phyloP scores from a whole-genome alignment of 2,888 invertebrate genomes.

The Amblyjoppa fuscipennis region DNA sequence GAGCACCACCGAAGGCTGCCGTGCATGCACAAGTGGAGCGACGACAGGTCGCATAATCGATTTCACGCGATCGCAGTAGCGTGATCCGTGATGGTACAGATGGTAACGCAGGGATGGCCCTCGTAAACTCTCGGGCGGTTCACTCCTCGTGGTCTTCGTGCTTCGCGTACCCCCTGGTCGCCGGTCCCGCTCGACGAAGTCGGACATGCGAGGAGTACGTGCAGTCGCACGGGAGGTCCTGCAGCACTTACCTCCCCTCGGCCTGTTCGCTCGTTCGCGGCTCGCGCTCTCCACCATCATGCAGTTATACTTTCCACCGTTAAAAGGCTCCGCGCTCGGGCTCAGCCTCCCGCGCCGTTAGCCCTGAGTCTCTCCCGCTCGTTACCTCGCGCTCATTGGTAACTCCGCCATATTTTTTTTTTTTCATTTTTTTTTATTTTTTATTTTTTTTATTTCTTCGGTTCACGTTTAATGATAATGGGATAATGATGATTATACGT shows the following conservation, averaged over 20 bases:
- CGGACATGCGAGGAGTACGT: conserved; percentile 34
- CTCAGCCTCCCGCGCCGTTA: conserved; percentile 71
- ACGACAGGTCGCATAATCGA: conserved; percentile 63
- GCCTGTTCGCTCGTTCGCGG: conserved; percentile 58
- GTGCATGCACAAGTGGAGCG: conserved; percentile 39
- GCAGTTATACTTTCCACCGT: conserved; percentile 49
- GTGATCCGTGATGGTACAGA: conserved; percentile 31
- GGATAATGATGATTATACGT: conserved; percentile 80
- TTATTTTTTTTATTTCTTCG: conserved; percentile 76
- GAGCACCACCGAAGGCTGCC: conserved; percentile 20
- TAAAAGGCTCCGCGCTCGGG: conserved; percentile 51
- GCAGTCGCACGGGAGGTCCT: conserved; percentile 66
- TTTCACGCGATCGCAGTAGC: conserved; percentile 59
- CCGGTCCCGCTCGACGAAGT: conserved; percentile 30
- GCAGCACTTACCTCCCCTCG: conserved; percentile 47
- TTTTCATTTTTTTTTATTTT: conserved; percentile 72
- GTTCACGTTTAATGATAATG: conserved; percentile 77
- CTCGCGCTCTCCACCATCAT: conserved; percentile 13
- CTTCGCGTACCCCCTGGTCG: neutral
- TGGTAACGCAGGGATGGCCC: conserved; percentile 31
- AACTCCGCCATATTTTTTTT: conserved; percentile 77
- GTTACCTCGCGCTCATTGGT: conserved; percentile 74
- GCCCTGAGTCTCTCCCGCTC: conserved; percentile 74
- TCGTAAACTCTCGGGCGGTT: conserved; percentile 52
- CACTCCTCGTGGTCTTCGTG: neutral